Conservation (phyloP, 2,888 invertebrate species). For the Volucella zonaria region DNA sequence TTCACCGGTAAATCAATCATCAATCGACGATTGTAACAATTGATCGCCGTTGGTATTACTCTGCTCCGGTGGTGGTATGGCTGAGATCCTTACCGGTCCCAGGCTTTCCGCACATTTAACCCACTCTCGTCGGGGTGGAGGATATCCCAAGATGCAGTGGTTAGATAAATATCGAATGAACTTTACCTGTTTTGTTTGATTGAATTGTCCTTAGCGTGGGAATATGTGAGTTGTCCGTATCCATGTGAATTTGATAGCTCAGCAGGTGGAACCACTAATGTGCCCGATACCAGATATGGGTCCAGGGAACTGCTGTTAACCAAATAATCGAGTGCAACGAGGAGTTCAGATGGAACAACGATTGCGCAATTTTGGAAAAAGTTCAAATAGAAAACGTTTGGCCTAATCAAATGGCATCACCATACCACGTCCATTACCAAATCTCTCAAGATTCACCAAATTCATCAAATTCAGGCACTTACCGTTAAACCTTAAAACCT, state of each 20-base stretch:
- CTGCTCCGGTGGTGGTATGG: too few species aligned
- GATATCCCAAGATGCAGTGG: slow-evolving; percentile 51
- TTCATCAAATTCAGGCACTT: slow-evolving; percentile 29
- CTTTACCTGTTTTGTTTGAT: slow-evolving; percentile 50
- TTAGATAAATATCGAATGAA: slow-evolving; percentile 73
- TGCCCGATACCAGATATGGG: slow-evolving; percentile 66
- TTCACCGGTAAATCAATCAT: slow-evolving; percentile 57
- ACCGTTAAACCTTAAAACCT: slow-evolving; percentile 4
- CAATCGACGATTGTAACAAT: slow-evolving; percentile 63
- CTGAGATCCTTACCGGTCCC: slow-evolving; percentile 13
- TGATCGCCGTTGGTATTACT: slow-evolving; percentile 26
- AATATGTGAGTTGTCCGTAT: slow-evolving; percentile 14
- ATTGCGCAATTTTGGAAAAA: slow-evolving; percentile 55
- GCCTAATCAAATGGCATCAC: slow-evolving; percentile 14
- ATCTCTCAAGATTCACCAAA: slow-evolving; percentile 30
- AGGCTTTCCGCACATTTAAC: slow-evolving; percentile 44
- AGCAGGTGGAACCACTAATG: slow-evolving; percentile 60
- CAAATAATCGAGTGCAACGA: slow-evolving; percentile 36
- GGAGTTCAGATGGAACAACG: slow-evolving; percentile 66
- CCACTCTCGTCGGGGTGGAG: slow-evolving; percentile 46
- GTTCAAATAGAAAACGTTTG: slow-evolving; percentile 66
- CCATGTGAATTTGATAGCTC: slow-evolving; percentile 45
- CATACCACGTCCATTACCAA: slow-evolving; percentile 25
- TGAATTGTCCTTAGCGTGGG: slow-evolving; percentile 61
- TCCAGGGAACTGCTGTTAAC: slow-evolving; percentile 38